Evolutionary conservation across 2,888 invertebrate species (phyloP), one percentile per base, ranked within the genome.

Genomic region (Strigamia maritima): DNA sequence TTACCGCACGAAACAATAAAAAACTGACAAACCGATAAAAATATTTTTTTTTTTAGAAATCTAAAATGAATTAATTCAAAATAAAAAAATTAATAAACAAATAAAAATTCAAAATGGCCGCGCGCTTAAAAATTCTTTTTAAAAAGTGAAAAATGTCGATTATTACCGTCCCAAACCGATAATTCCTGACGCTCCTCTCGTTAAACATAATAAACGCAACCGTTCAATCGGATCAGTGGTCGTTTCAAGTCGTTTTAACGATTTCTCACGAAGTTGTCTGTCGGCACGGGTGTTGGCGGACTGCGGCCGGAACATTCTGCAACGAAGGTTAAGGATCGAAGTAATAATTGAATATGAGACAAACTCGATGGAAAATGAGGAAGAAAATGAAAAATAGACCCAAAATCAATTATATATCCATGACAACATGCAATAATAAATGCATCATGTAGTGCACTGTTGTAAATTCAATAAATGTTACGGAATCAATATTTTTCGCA

Each of bases 181-280:
- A 84, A 98, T 95, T 79, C 97, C 97, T 31, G 90, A 90, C 35
- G 95, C 92, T 24, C 97, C 98, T 80, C 96, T 89, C 0, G 92
- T 89, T 78, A 97, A 89, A 86, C 97, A 96, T 81, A 93, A 88
- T 82, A 94, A 88, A 76, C 97, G 90, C 82, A 98, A 87, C 85
- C 92, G 92, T 87, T 97, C 93, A 80, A 96, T 86, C 0, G 94
- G 92, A 86, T 96, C 94, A 80, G 90, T 92, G 24, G 92, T 88
- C 77, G 88, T 87, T 80, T 89, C 86, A 78, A 93, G 86, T 80
- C 85, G 82, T 26, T 93, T 89, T 60, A 89, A 87, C 81, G 93
- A 91, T 87, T 91, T 91, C 85, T 91, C 90, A 84, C 92, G 91
- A 88, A 96, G 89, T 86, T 93, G 92, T 79, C 90, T 90, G 85